These are phyloP conservation scores for Xenotilapia leptura DNA, from an alignment of 2,113 vertebrate species.

Conservation along the genomic window DNA sequence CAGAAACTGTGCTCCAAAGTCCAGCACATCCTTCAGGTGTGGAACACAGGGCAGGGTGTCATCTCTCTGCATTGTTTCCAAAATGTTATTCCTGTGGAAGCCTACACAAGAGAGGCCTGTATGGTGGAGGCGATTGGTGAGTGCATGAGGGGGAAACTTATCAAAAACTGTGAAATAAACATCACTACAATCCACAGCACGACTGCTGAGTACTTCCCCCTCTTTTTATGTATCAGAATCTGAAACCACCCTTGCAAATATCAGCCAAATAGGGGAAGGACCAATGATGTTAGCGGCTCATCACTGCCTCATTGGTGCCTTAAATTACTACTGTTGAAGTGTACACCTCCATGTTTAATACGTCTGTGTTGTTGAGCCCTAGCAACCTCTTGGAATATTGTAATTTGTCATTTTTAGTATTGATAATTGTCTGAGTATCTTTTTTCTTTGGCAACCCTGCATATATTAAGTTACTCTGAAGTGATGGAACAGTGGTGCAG, in stretches of 20 bases:
- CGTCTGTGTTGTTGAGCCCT: accelerated
- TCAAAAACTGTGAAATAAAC: not conserved
- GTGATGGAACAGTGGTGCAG: not conserved
- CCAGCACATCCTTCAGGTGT: slow-evolving; percentile 84
- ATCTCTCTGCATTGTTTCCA: slow-evolving; percentile 91
- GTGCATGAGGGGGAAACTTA: not conserved
- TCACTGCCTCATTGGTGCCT: not conserved
- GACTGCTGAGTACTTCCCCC: not conserved
- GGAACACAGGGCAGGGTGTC: slow-evolving; percentile 76
- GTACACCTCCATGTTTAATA: accelerated
- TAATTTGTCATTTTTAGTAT: not conserved
- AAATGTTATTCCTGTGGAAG: slow-evolving; percentile 81
- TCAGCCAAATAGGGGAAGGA: not conserved
- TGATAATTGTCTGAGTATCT: not conserved
- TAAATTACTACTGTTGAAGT: not conserved
- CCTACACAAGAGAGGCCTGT: slow-evolving; percentile 85
- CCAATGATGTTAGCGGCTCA: not conserved
- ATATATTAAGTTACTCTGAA: not conserved
- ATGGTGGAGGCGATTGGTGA: slow-evolving; percentile 88
- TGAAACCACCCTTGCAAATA: not conserved
- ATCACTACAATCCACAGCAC: accelerated
- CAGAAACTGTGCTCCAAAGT: slow-evolving; percentile 82
- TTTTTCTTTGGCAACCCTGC: not conserved
- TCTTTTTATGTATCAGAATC: not conserved
- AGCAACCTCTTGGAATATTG: not conserved